Base-by-base conservation (phyloP, 2,113 vertebrate genomes). In the Genyomyrus donnyi region DNA sequence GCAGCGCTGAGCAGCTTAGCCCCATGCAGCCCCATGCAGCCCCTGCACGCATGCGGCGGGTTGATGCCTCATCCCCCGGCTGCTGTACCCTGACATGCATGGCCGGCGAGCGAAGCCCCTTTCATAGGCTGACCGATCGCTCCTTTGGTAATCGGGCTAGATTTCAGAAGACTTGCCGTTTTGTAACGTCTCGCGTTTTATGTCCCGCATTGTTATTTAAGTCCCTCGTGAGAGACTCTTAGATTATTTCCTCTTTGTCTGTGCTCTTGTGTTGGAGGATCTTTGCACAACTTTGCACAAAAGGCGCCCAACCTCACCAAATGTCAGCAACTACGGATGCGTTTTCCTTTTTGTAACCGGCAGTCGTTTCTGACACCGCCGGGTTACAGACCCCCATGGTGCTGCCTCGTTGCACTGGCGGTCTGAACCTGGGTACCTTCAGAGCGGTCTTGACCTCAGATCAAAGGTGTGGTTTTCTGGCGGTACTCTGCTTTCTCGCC, bases 381-480 rank as follows among this genome's bases (percentile, higher is more conserved):
- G 62, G n/a, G 62, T 31, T 70, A 70, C 10, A 70, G 10, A 27
- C n/a, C 10, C 9, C 62, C n/a, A 4, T 13, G 10, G 74, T 80
- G 31, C 70, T 77, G 66, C 27, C 66, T 31, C 9, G 27, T 35
- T 74, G 66, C 7, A 74, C 66, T 35, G 35, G 70, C 31, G 15
- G 70, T 77, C 31, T 77, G 35, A 17, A 80, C 35, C 74, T 17
- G 74, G 39, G 13, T 35, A 80, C 13, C 11, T 80, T 5, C 3
- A 42, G 17, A 80, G 31, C 31, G 35, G 4, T 8, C 5, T 39
- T 80, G 31, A 80, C 74, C 74, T 80, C 74, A 39, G 74, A 19
- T 80, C 74, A 80, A 39, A 80, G 74, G 74, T 80, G 74, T 80
- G 74, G 35, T 80, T 80, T 80, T 80, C 74, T 80, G 17, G 35